Percentiles rank a stretch among this genome's conserved stretches.
Conservation (phyloP, 2,113 vertebrate genomes). For the Galemys pyrenaicus region DNA sequence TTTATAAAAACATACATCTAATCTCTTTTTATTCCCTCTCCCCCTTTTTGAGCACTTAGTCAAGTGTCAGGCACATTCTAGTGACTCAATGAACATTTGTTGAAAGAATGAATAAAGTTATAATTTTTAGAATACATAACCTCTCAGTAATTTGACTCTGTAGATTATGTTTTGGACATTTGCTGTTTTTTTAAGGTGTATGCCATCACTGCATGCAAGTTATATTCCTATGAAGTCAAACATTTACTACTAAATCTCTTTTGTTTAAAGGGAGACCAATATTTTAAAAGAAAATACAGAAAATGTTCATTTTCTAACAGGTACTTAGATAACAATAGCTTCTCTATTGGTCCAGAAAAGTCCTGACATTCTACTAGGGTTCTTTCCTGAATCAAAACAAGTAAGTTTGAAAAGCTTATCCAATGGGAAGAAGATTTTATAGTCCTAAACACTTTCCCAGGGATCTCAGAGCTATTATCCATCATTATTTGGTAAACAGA, state of each 20-base stretch:
- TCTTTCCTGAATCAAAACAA: slow-evolving; percentile 73
- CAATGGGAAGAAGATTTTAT: slow-evolving; percentile 49
- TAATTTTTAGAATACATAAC: not conserved
- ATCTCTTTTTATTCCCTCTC: too few relatives aligned
- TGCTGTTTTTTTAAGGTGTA: not conserved
- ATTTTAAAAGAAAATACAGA: not conserved
- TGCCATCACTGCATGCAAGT: not conserved
- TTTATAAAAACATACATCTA: not conserved
- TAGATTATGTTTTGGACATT: not conserved
- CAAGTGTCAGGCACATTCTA: not conserved
- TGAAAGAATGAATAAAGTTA: not conserved
- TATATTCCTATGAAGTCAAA: not conserved
- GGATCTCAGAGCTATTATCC: slow-evolving; percentile 69
- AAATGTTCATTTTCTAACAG: not conserved
- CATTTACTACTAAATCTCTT: not conserved
- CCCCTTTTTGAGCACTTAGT: not conserved
- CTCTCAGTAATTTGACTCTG: not conserved
- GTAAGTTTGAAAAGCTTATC: slow-evolving; percentile 48
- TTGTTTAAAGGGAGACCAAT: not conserved
- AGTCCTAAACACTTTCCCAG: slow-evolving; percentile 75
- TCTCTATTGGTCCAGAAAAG: slow-evolving; percentile 34
- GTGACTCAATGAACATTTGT: not conserved
- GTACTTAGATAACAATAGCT: not conserved
- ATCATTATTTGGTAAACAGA: slow-evolving; percentile 77
- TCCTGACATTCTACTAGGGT: slow-evolving; percentile 31